phyloP scores from a whole-genome alignment of 1,140 invertebrate species.

The Tetramorium alpestre region DNA sequence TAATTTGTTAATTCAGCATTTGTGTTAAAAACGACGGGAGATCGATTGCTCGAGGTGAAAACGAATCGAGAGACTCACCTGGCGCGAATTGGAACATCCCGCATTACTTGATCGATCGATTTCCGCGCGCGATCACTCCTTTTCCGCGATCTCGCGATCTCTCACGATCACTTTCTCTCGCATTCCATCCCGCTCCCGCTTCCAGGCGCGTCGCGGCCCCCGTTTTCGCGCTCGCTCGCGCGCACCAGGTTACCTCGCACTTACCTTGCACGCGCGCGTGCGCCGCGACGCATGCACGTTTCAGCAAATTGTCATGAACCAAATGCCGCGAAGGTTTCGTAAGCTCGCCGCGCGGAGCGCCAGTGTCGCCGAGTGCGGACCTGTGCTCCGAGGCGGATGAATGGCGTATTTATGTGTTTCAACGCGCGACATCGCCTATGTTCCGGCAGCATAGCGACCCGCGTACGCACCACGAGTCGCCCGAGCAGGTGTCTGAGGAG shows the following conservation, averaged over 20 bases:
- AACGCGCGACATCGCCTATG: constrained; percentile 66
- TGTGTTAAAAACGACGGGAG: too few relatives aligned
- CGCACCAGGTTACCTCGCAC: background rate
- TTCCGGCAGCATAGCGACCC: constrained; percentile 22
- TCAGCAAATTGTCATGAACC: constrained; percentile 74
- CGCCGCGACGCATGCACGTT: constrained; percentile 54
- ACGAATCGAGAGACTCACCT: background rate
- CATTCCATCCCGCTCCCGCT: constrained; percentile 33
- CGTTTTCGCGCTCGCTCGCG: constrained; percentile 29
- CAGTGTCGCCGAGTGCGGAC: constrained; percentile 61
- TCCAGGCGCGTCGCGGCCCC: constrained; percentile 35
- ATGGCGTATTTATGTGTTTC: constrained; percentile 73
- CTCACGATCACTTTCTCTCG: constrained; percentile 65
- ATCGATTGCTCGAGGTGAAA: background rate
- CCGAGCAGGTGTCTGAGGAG: background rate
- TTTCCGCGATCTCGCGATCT: constrained; percentile 48
- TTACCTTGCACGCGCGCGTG: too few relatives aligned
- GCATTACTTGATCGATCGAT: constrained; percentile 37
- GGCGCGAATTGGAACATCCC: background rate
- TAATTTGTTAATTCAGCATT: too few relatives aligned
- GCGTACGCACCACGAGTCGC: background rate
- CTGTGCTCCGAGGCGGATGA: constrained; percentile 66
- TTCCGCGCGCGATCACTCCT: constrained; percentile 32
- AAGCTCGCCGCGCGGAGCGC: constrained; percentile 71
- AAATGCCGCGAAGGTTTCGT: constrained; percentile 73